Conservation (phyloP, 1,140 invertebrate species). For the Aradophagus sp. region DNA sequence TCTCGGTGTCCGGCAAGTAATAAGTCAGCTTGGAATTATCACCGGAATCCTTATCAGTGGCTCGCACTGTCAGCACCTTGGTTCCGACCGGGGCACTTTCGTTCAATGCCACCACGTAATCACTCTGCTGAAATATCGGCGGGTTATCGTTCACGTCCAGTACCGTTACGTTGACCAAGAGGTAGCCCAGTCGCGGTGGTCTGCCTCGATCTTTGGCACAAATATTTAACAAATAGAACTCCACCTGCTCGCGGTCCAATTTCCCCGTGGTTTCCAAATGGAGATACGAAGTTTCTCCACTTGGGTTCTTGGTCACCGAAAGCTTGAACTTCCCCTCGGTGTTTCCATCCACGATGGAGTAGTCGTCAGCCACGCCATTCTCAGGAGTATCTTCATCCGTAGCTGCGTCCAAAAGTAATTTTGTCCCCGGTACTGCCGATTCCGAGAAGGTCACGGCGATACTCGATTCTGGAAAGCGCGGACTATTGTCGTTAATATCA, state of each 20-base stretch:
- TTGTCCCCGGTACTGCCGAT: slow-evolving; percentile 89
- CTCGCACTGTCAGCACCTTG: slow-evolving; percentile 89
- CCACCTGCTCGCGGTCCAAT: slow-evolving; percentile 89
- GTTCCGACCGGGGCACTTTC: slow-evolving; percentile 93
- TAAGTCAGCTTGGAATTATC: slow-evolving; percentile 95
- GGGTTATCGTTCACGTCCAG: slow-evolving; percentile 96
- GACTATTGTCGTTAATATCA: slow-evolving; percentile 93
- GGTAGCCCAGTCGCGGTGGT: slow-evolving; percentile 86
- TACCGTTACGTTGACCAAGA: slow-evolving; percentile 92
- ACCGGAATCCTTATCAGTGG: slow-evolving; percentile 92
- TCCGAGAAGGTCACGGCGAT: slow-evolving; percentile 92
- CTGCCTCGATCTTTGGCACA: slow-evolving; percentile 90
- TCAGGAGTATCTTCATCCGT: slow-evolving; percentile 89
- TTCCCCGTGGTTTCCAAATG: slow-evolving; percentile 92
- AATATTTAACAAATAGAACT: slow-evolving; percentile 90
- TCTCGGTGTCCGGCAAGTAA: slow-evolving; percentile 87
- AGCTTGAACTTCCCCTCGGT: slow-evolving; percentile 90
- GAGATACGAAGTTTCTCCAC: slow-evolving; percentile 90
- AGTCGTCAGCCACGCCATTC: slow-evolving; percentile 90
- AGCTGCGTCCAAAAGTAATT: slow-evolving; percentile 89
- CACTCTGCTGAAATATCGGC: slow-evolving; percentile 93
- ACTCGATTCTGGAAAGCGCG: slow-evolving; percentile 90
- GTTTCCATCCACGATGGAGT: slow-evolving; percentile 91
- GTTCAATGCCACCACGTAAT: slow-evolving; percentile 92
- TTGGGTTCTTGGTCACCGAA: slow-evolving; percentile 90